These are phyloP conservation scores for Drymonia ruficornis DNA, from an alignment of 2,888 invertebrate genomes.

Conservation along the genomic window DNA sequence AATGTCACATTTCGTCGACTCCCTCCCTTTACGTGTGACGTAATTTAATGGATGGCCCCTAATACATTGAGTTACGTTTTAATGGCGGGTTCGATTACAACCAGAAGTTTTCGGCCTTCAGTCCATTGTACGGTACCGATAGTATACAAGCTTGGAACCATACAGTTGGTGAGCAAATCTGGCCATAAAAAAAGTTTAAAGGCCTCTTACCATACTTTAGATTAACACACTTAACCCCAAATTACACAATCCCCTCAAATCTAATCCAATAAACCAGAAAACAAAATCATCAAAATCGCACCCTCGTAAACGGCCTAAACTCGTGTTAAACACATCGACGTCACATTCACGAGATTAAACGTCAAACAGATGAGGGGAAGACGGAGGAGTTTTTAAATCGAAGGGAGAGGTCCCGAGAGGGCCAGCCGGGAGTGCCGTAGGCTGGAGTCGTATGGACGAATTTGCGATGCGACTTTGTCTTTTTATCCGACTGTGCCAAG, in stretches of 20 bases:
- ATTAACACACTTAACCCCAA: slow-evolving; percentile 8
- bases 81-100: too few species aligned
- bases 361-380: slow-evolving; percentile 58
- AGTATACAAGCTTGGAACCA: too few species aligned
- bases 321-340: slow-evolving; percentile 52
- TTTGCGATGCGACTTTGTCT: neutral
- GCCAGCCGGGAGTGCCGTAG: slow-evolving; percentile 31
- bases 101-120: too few species aligned
- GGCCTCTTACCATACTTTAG: too few species aligned
- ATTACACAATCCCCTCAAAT: slow-evolving; percentile 23
- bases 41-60: too few species aligned
- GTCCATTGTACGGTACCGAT: too few species aligned
- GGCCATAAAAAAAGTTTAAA: too few species aligned
- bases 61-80: too few species aligned
- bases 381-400: slow-evolving; percentile 63
- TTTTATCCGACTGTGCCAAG: neutral
- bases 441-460: slow-evolving; percentile 38
- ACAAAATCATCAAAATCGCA: slow-evolving; percentile 41
- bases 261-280: slow-evolving; percentile 55
- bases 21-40: too few species aligned
- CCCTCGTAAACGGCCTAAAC: slow-evolving; percentile 17
- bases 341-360: slow-evolving; percentile 71
- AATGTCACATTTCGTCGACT: too few species aligned
- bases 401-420: slow-evolving; percentile 46
- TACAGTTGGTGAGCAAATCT: too few species aligned